Evolutionary conservation across 2,888 invertebrate genomes (phyloP), one percentile per base, ranked within the genome.

Genomic region (Leucania comma): DNA sequence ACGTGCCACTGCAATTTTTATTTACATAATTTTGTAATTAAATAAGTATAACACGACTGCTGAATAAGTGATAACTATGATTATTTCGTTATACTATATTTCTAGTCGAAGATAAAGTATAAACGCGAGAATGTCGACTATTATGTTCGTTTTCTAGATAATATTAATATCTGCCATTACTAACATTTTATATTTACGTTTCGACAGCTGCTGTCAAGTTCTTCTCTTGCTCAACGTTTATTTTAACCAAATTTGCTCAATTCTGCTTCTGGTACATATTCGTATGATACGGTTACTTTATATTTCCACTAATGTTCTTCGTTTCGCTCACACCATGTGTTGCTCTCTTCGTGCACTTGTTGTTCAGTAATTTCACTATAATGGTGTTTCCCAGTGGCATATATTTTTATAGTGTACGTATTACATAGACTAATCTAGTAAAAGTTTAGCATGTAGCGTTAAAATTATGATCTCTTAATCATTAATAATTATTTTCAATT

Each of bases 381-480:
- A 83, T 35, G 57, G 57, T 80, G 76, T 88, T 91, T 90, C 90
- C 91, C 93, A 93, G 92, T 95, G 93, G 92, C 94, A 93, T 92
- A 93, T 92, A 91, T 91, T 92, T 92, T 92, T 92, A 90, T 90
- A 92, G 88, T 89, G 88, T 91, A 89, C 93, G 91, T 94, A 93
- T 92, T 90, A 88, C 82, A 84, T 94, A 95, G 93, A 95, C 92
- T 96, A 95, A 95, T 94, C 87, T 95, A 95, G 93, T 90, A 90
- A 93, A 92, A 87, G 84, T 90, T 91, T 94, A 95, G 94, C 86
- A 90, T 88, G 90, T 95, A 95, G 94, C 88, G 90, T 93, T 85
- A 94, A 94, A 95, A 95, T 93, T 95, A 95, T 96, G 96, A 96
- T 96, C 96, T 96, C 96, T 96, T 96, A 96, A 95, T 95, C 95